These are phyloP conservation scores for Capricornis sumatraensis DNA, from an alignment of 2,113 vertebrate species.

Conservation along the genomic window DNA sequence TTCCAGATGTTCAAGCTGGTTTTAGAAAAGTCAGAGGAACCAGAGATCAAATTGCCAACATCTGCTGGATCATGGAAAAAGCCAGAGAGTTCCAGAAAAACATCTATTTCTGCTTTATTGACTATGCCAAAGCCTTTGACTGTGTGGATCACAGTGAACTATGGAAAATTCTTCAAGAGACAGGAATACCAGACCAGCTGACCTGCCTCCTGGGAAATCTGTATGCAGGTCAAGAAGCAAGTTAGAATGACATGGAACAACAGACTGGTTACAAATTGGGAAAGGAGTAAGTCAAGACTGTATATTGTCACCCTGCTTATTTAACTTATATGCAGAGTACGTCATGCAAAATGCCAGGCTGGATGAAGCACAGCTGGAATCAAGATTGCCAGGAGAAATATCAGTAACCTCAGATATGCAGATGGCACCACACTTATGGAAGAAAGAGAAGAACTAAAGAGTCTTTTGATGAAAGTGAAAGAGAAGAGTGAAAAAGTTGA, in stretches of 20 bases:
- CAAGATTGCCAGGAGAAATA: not conserved
- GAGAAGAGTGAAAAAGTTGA: not conserved
- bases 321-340: not conserved
- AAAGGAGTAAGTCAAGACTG: not conserved
- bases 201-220: not conserved
- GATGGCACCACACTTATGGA: not conserved
- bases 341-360: not conserved
- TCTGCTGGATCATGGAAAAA: rapidly evolving
- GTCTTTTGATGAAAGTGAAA: not conserved
- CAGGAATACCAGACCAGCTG: not conserved
- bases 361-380: not conserved
- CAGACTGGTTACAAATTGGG: not conserved
- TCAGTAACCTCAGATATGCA: not conserved
- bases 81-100: not conserved
- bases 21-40: not conserved
- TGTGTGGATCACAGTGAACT: not conserved
- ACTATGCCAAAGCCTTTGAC: not conserved
- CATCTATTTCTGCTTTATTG: not conserved
- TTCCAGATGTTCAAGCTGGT: not conserved
- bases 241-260: not conserved
- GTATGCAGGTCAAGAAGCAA: not conserved
- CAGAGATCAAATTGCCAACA: not conserved
- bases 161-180: not conserved
- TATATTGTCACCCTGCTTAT: not conserved
- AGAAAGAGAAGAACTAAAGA: not conserved